These are phyloP conservation scores for Heliocidaris tuberculata DNA, from an alignment of 35 echinoderm and acorn worm genomes.

Conservation along the genomic window DNA sequence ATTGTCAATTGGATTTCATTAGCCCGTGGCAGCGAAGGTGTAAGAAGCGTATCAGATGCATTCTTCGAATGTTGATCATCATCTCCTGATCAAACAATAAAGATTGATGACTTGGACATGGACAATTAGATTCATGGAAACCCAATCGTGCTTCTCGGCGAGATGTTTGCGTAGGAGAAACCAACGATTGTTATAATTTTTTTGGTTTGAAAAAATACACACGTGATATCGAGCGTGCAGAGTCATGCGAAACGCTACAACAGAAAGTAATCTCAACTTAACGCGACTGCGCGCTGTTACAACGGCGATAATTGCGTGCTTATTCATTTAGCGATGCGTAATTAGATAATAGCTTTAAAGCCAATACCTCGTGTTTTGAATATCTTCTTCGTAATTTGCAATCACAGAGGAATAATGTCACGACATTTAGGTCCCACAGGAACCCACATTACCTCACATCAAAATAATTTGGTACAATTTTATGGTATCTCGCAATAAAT, in stretches of 20 bases:
- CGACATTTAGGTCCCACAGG: not conserved
- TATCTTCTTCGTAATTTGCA: not conserved
- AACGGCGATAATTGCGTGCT: not conserved
- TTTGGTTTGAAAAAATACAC: not conserved
- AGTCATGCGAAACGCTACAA: not conserved
- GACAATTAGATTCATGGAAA: not conserved
- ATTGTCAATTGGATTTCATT: too few species aligned
- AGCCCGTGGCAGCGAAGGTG: too few species aligned
- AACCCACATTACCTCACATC: not conserved
- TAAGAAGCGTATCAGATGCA: not conserved
- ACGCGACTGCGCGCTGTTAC: not conserved
- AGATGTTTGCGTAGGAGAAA: not conserved
- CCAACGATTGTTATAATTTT: not conserved
- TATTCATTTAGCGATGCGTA: not conserved
- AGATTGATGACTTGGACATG: not conserved
- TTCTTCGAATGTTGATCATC: not conserved
- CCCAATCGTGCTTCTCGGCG: not conserved
- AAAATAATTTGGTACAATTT: not conserved
- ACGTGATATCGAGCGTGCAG: not conserved
- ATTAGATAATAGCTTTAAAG: not conserved
- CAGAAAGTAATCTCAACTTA: not conserved
- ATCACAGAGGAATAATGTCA: conserved; percentile 1
- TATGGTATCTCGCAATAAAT: not conserved
- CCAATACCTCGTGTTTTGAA: not conserved
- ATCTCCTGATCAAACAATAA: not conserved